These are phyloP conservation scores for Idaea dimidiata DNA, from an alignment of 2,888 invertebrate species.

Conservation along the genomic window DNA sequence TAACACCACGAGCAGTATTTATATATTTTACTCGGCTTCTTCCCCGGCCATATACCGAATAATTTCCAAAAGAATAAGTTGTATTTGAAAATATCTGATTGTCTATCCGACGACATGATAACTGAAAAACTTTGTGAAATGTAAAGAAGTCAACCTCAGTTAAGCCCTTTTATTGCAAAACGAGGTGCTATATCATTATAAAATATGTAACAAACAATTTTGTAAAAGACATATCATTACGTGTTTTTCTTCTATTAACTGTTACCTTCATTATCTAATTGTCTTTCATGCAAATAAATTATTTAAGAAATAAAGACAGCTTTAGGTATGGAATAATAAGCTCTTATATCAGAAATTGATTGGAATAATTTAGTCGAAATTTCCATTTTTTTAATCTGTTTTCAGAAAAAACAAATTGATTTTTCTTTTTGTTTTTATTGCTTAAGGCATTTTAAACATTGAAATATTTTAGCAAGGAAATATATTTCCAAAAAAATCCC, in stretches of 20 bases:
- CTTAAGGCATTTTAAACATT: too few species aligned
- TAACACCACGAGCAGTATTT: conserved; percentile 50
- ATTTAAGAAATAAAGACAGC: background rate
- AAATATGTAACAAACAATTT: conserved; percentile 16
- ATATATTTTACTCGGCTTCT: conserved; percentile 39
- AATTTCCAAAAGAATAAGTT: conserved; percentile 48
- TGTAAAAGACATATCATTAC: conserved; percentile 36
- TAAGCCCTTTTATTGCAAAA: conserved; percentile 23
- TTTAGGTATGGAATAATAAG: background rate
- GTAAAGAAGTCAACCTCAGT: conserved; percentile 2
- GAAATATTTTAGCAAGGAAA: too few species aligned
- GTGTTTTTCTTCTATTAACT: conserved; percentile 37
- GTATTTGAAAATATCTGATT: conserved; percentile 46
- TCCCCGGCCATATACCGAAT: conserved; percentile 58
- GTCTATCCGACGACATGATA: conserved; percentile 28
- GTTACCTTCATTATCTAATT: conserved; percentile 27
- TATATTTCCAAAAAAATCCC: too few species aligned
- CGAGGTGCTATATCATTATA: conserved; percentile 23
- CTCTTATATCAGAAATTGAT: background rate
- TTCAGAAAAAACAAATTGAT: too few species aligned
- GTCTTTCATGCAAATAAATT: background rate
- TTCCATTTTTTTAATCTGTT: background rate
- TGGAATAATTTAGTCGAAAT: background rate
- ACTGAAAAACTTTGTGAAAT: background rate
- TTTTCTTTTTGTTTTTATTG: too few species aligned